A percentile compares a stretch with the other conserved stretches of the same genome.
Conservation (phyloP, 2,113 vertebrate species). For the Xyliphius kryptos region DNA sequence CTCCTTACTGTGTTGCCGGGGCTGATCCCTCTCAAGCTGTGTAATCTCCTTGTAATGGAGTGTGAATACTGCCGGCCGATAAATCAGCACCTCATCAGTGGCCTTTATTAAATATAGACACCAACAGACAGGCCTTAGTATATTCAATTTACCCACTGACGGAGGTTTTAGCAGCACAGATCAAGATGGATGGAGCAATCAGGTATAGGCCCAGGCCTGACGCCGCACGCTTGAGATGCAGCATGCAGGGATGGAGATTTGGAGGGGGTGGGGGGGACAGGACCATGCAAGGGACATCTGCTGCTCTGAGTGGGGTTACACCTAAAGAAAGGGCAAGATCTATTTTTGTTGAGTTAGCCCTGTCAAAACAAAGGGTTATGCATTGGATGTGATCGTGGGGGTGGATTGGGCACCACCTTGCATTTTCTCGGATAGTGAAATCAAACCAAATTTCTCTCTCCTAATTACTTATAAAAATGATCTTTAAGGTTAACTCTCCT, state of each 20-base stretch:
- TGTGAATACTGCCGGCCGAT: conserved; percentile 71
- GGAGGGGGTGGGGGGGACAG: conserved; percentile 26
- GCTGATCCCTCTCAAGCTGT: conserved; percentile 63
- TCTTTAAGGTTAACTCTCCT: no score
- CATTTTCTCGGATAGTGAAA: no score
- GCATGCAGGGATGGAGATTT: conserved; percentile 37
- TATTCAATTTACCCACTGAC: conserved; percentile 75
- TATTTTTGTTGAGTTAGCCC: conserved; percentile 26
- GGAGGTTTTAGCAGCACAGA: conserved; percentile 62
- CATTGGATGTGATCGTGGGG: not conserved
- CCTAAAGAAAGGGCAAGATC: conserved; percentile 15
- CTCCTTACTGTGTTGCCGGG: conserved; percentile 68
- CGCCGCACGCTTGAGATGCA: conserved; percentile 46
- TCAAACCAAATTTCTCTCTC: no score
- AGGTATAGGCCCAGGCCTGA: conserved; percentile 61
- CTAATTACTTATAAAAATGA: no score
- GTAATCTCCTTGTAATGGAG: conserved; percentile 75
- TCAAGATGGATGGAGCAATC: conserved; percentile 76
- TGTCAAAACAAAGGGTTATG: conserved; percentile 24
- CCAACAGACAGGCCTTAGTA: conserved; percentile 75
- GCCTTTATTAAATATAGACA: conserved; percentile 77
- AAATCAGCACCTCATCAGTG: conserved; percentile 75
- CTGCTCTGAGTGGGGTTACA: conserved; percentile 41
- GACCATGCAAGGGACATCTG: conserved; percentile 43
- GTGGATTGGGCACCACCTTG: not conserved